These are phyloP conservation scores for Sphenopsis melanotis DNA, from an alignment of 2,797 vertebrate genomes.

Conservation along the genomic window DNA sequence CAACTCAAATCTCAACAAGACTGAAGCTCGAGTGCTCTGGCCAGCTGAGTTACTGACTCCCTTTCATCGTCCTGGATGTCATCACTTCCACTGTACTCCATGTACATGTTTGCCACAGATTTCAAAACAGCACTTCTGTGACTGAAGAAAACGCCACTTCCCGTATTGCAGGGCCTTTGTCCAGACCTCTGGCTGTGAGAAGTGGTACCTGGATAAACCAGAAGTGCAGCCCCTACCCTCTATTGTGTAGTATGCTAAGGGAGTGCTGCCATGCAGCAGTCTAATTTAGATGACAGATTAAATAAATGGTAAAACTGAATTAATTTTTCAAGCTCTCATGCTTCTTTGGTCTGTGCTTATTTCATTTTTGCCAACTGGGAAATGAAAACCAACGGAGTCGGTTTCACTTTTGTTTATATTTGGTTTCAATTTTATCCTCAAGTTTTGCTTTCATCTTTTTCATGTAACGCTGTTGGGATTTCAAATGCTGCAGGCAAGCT, in stretches of 20 bases:
- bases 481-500: not conserved
- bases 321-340: not conserved
- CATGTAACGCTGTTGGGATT: not conserved
- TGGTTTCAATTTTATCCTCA: constrained; percentile 61
- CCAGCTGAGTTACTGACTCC: not conserved
- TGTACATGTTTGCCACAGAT: not conserved
- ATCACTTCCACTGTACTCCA: not conserved
- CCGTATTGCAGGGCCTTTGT: accelerated
- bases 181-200: not conserved
- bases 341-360: not conserved
- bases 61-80: not conserved
- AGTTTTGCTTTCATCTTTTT: constrained; percentile 62
- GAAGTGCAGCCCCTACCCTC: not conserved
- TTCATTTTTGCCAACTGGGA: constrained; percentile 49
- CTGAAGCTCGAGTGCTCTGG: not conserved
- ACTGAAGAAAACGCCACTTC: accelerated
- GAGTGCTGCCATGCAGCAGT: not conserved
- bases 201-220: not conserved
- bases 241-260: not conserved
- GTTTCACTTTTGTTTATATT: constrained; percentile 66
- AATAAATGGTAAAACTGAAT: not conserved
- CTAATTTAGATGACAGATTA: not conserved
- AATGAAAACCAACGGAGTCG: constrained; percentile 7
- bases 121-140: not conserved
- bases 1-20: not conserved